Evolutionary conservation across 1,140 invertebrate genomes (phyloP), one percentile per base, ranked within the genome.

Genomic region (Acromyrmex echinatior): DNA sequence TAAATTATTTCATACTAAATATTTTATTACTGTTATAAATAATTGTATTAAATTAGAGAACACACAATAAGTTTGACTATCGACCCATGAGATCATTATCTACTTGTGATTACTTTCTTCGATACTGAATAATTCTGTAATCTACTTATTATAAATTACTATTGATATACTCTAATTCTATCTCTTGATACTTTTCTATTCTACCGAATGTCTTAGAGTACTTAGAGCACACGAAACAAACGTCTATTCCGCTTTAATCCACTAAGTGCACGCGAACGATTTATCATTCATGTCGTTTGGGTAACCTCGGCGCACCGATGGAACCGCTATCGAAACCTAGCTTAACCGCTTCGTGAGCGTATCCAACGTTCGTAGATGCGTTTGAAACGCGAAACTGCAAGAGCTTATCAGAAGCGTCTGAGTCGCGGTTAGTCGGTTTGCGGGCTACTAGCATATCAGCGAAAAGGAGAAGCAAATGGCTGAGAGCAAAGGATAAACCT

Each of bases 241-340:
- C 51, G 51, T 28, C 39, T 28, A 45, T 76, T 84, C 70, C 60
- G 18, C 4, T 49, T 70, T 84, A 84, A 84, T 84, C 80, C 70
- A 18, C 70, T 76, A 84, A 84, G 70, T 84, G 63, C 65, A 80
- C 78, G 31, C 78, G 80, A 84, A 58, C 58, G 70, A 84, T 76
- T 76, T 76, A 84, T 84, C 70, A 84, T 84, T 84, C 70, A 84
- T 84, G 80, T 56, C 56, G 80, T 63, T 76, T 51, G 80, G 70
- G 18, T 74, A 82, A 84, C 56, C 80, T 62, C 70, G 70, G 80
- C 80, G 56, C 28, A 76, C 56, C 70, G 70, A 84, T 76, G 51
- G 70, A 84, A 84, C 80, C 56, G 56, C 70, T 84, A 63, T 84
- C 70, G 80, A 84, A 76, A 84, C 70, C 39, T 16, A 35, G 35